These are phyloP conservation scores for Lasioglossum leucozonium DNA, from an alignment of 2,888 invertebrate species.

Conservation along the genomic window DNA sequence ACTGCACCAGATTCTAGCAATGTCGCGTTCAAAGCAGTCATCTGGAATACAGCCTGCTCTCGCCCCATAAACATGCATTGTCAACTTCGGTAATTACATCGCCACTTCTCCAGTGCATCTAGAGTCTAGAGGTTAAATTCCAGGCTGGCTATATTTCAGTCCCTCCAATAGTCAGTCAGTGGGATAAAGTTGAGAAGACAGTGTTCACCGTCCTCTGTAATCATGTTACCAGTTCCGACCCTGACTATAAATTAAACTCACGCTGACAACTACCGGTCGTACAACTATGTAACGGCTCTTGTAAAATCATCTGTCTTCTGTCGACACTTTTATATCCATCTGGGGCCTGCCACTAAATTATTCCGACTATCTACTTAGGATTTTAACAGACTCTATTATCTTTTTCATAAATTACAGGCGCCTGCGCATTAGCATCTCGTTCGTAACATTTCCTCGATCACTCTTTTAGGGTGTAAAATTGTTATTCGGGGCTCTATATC, in stretches of 20 bases:
- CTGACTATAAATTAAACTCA: conserved; percentile 16
- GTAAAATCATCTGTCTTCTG: background rate
- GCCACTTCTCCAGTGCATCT: background rate
- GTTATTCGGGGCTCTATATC: background rate
- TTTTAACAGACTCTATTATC: background rate
- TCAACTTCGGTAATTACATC: background rate
- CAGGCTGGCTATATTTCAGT: background rate
- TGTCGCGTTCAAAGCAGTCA: background rate
- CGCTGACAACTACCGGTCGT: conserved; percentile 10
- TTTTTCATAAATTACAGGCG: background rate
- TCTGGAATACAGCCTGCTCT: background rate
- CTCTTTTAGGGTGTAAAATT: background rate
- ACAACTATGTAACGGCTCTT: background rate
- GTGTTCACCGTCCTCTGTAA: conserved; percentile 1
- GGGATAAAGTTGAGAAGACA: conserved; percentile 1
- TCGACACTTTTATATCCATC: background rate
- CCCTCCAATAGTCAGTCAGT: conserved; percentile 6
- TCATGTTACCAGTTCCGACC: conserved; percentile 6
- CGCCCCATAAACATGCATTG: background rate
- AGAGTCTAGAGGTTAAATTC: background rate
- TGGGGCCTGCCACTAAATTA: background rate
- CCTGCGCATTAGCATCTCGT: background rate
- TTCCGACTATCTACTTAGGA: background rate
- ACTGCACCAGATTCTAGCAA: background rate
- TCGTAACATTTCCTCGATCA: too few relatives aligned